Base-by-base conservation (phyloP, 2,888 invertebrate genomes). In the Mylabris sibirica region DNA sequence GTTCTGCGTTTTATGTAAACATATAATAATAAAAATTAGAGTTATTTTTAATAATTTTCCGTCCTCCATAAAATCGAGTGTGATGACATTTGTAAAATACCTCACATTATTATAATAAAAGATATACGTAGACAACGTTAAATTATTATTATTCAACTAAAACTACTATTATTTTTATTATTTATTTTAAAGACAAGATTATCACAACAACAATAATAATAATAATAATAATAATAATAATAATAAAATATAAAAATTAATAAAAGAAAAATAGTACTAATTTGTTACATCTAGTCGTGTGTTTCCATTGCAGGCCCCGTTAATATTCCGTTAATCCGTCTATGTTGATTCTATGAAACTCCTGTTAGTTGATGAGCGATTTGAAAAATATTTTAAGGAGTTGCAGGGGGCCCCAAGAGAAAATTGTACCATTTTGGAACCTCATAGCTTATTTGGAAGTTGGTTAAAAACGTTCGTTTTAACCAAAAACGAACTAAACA, bases 251-350 rank as follows among this genome's bases (percentile, higher is more conserved):
- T 3, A 38, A 38, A 38, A 17, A 44, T 17, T 6, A 44, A 44
- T n/a, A n/a, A 44, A 44, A 8, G 30, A 1, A 30, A 30, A 30
- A 30, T 30, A 30, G 30, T 30, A 30, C 4, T 8, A 30, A 30
- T n/a, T n/a, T n/a, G n/a, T n/a, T n/a, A n/a, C n/a, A n/a, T 6
- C 30, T 30, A 30, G 8, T 30, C 0, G 44, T 44, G 44, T 8
- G 0, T 57, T 57, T 57, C 57, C 57, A 57, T 22, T 24, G 12
- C 3, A 24, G 3, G 5, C 22, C 20, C 57, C 57, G 24, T 24
- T 53, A 57, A 57, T 24, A 12, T 57, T 8, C 57, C 57, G 57
- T 57, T 57, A 57, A 57, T 57, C 57, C 24, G 57, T 24, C 57
- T 24, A 20, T 49, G 24, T 14, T 57, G 24, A 57, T 57, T 53